phyloP scores from a whole-genome alignment of 2,113 vertebrate genomes.

The Tonatia bakeri region DNA sequence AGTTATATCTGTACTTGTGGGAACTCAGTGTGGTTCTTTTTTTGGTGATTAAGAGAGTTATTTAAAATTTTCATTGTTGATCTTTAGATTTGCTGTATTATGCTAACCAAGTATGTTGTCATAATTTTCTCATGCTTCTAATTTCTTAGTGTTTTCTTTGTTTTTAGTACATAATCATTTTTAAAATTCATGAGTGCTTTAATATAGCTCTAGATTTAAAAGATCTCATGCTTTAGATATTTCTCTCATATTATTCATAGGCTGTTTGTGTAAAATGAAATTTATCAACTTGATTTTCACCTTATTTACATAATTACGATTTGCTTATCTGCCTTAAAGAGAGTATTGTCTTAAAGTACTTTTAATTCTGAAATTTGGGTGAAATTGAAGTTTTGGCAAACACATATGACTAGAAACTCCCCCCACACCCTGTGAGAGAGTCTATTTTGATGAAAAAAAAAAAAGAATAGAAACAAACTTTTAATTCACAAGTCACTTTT shows the following conservation, averaged over 20 bases:
- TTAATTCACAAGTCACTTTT: not conserved
- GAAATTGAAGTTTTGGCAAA: not conserved
- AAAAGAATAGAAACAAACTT: not conserved
- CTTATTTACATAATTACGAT: not conserved
- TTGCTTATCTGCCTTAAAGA: not conserved
- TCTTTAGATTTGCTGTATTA: not conserved
- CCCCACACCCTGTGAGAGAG: not conserved
- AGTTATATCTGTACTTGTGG: not conserved
- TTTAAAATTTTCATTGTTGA: not conserved
- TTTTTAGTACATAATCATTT: not conserved
- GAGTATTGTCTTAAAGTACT: not conserved
- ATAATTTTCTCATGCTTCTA: not conserved
- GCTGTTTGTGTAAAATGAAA: not conserved
- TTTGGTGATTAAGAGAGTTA: not conserved
- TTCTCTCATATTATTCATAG: not conserved
- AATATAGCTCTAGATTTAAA: not conserved
- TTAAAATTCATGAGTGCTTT: not conserved
- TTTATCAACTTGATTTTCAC: not conserved
- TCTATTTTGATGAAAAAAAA: not conserved
- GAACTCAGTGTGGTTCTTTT: not conserved
- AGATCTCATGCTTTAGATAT: not conserved
- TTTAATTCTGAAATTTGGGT: constrained; percentile 9
- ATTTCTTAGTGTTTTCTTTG: not conserved
- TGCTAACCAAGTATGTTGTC: not conserved
- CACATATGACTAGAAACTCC: not conserved